A percentile compares a stretch with the other conserved stretches of the same genome.
Conservation (phyloP, 2,888 invertebrate species). For the Liopterus haemorrhoidalis region DNA sequence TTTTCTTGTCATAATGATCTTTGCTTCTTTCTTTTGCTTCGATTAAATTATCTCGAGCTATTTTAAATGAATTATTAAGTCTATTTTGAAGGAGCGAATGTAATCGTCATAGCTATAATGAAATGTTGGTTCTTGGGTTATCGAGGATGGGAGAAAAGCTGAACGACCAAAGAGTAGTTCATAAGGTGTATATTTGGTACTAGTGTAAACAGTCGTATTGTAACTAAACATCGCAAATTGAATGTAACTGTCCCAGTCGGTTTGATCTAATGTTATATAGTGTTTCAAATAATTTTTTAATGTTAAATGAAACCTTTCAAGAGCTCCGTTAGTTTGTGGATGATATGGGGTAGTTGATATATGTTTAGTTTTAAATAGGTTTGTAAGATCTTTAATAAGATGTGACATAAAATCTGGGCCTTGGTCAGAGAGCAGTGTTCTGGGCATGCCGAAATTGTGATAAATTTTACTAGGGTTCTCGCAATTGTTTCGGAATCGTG, state of each 20-base stretch:
- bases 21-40: conserved; percentile 34
- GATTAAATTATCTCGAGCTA: conserved; percentile 31
- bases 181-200: conserved; percentile 35
- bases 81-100: conserved; percentile 26
- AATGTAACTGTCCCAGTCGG: conserved; percentile 38
- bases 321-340: conserved; percentile 32
- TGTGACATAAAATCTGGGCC: conserved; percentile 30
- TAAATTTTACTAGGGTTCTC: conserved; percentile 24
- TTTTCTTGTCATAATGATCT: conserved; percentile 28
- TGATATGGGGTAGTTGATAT: conserved; percentile 32
- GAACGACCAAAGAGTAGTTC: conserved; percentile 34
- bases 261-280: conserved; percentile 33
- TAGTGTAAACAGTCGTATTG: conserved; percentile 33
- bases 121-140: conserved; percentile 30
- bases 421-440: conserved; percentile 30
- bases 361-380: conserved; percentile 32
- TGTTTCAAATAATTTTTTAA: conserved; percentile 36
- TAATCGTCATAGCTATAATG: conserved; percentile 35
- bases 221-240: conserved; percentile 35
- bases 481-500: conserved; percentile 34
- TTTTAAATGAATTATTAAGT: conserved; percentile 30
- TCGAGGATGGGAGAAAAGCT: conserved; percentile 28
- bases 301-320: conserved; percentile 37
- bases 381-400: conserved; percentile 30
- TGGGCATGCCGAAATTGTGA: conserved; percentile 31